Conservation (phyloP, 2,113 vertebrate species). For the Mormoops blainvillei region DNA sequence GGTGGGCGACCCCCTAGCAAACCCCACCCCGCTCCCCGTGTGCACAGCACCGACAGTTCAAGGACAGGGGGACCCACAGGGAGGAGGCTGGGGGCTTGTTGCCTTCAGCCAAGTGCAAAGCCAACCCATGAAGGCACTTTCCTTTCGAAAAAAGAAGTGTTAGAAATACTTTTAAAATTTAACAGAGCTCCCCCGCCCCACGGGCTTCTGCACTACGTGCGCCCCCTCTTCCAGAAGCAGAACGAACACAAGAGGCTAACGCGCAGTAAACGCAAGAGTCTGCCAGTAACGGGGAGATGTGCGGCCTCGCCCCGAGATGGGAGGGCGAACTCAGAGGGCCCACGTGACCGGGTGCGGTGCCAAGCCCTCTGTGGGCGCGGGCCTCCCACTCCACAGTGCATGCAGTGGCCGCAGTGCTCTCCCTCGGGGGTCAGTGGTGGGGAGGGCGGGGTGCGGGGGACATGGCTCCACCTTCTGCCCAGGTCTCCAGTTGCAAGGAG, state of each 20-base stretch:
- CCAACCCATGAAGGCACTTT: background rate
- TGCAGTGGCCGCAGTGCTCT: slow-evolving; percentile 69
- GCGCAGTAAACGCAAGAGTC: slow-evolving; percentile 63
- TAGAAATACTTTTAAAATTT: fast-evolving
- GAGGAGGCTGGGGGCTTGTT: background rate
- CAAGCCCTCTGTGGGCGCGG: slow-evolving; percentile 36
- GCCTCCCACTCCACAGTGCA: slow-evolving; percentile 70
- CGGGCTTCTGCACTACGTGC: slow-evolving; percentile 15
- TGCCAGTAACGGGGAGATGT: slow-evolving; percentile 63
- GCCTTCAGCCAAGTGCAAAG: background rate
- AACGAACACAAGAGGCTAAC: slow-evolving; percentile 21
- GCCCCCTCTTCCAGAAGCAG: slow-evolving; percentile 59
- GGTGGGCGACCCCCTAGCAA: background rate
- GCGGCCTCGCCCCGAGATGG: slow-evolving; percentile 72
- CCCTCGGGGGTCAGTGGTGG: slow-evolving; percentile 30
- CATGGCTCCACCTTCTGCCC: background rate
- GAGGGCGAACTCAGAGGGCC: slow-evolving; percentile 69
- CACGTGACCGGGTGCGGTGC: slow-evolving; percentile 70
- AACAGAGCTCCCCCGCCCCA: no score
- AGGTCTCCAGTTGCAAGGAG: background rate
- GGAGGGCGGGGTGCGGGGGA: no score
- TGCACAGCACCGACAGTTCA: background rate
- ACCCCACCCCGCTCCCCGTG: fast-evolving
- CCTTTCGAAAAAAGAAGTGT: background rate
- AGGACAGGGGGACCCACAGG: fast-evolving